phyloP scores from a whole-genome alignment of 2,888 invertebrate genomes.

The Resseliella maxima region DNA sequence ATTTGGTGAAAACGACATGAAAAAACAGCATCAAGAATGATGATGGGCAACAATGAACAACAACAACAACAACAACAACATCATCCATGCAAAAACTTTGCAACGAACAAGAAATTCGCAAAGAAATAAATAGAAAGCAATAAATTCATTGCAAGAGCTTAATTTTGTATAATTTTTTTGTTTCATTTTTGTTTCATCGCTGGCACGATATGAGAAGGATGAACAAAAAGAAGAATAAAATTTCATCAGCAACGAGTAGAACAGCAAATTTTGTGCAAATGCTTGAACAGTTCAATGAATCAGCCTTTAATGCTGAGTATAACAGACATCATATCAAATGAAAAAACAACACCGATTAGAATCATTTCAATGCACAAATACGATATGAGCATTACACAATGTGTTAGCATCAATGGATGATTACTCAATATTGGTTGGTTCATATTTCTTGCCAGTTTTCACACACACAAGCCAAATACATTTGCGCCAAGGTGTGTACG shows the following conservation, averaged over 20 bases:
- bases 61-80: background rate
- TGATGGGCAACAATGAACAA: slow-evolving; percentile 11
- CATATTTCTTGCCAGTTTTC: background rate
- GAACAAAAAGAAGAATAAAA: background rate
- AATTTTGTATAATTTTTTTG: slow-evolving; percentile 1
- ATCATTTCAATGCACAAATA: slow-evolving; percentile 51
- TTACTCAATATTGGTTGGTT: slow-evolving; percentile 23
- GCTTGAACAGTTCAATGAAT: slow-evolving; percentile 18
- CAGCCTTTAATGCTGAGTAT: background rate
- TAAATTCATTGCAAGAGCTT: slow-evolving; percentile 53
- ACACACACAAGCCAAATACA: background rate
- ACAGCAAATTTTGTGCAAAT: slow-evolving; percentile 42
- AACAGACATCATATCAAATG: background rate
- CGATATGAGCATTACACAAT: background rate
- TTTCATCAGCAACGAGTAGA: slow-evolving; percentile 4
- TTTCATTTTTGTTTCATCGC: background rate
- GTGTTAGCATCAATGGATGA: background rate
- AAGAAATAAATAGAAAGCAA: slow-evolving; percentile 51
- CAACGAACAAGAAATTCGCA: slow-evolving; percentile 5
- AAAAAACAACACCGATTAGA: slow-evolving; percentile 48
- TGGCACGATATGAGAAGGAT: background rate
- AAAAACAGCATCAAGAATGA: slow-evolving; percentile 31
- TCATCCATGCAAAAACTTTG: background rate
- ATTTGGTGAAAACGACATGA: slow-evolving; percentile 35
- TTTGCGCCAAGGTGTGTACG: slow-evolving; percentile 19